Percentiles rank a stretch among this genome's conserved stretches.
Evolutionary conservation across 2,888 invertebrate species (phyloP).

Genomic region (Esperia sulphurella): DNA sequence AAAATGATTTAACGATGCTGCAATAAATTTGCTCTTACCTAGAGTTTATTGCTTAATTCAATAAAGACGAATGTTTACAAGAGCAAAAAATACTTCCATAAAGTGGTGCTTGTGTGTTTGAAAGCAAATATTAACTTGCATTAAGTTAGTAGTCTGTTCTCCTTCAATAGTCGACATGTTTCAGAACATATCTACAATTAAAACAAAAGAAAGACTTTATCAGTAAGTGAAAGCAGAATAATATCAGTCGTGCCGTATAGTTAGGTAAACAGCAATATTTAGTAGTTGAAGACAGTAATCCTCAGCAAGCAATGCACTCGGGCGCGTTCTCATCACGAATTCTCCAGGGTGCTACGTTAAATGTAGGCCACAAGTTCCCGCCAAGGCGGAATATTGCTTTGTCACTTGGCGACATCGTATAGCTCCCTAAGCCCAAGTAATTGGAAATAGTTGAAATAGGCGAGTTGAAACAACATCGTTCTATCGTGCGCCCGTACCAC

Average conservation of each 20-base stretch:
- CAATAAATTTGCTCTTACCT: conserved; percentile 23
- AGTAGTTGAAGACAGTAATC: conserved; percentile 60
- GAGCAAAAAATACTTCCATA: background rate
- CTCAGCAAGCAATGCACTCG: conserved; percentile 56
- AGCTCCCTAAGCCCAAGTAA: conserved; percentile 75
- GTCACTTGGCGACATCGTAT: conserved; percentile 74
- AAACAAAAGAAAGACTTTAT: background rate
- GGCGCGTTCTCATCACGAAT: conserved; percentile 67
- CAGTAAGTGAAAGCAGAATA: no score
- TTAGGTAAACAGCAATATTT: conserved; percentile 52
- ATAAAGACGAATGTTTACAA: conserved; percentile 1
- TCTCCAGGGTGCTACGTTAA: conserved; percentile 67
- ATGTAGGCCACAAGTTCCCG: conserved; percentile 73
- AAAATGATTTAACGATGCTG: conserved; percentile 45
- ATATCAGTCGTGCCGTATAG: background rate
- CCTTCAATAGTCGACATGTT: background rate
- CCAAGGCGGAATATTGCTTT: conserved; percentile 73
- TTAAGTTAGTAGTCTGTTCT: no score
- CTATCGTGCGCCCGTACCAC: background rate
- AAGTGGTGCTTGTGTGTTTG: no score
- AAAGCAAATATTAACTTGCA: no score
- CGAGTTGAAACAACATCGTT: conserved; percentile 52
- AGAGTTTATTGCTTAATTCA: conserved; percentile 5
- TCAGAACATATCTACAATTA: background rate
- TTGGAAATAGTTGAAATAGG: conserved; percentile 79